Base-by-base conservation (phyloP, 2,888 invertebrate species). In the Cecidostiba fungosa region DNA sequence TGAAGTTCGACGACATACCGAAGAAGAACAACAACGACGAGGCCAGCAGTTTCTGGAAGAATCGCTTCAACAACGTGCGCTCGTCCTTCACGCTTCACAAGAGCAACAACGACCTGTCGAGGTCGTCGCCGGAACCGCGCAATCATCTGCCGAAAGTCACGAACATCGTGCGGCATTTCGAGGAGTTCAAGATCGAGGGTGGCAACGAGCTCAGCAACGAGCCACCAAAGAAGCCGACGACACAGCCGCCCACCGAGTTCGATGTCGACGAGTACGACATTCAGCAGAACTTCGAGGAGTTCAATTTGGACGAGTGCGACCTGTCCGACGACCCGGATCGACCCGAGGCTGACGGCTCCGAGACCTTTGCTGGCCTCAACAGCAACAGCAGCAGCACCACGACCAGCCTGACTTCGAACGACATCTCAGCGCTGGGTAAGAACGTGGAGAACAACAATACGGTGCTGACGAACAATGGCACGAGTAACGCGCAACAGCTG, bases 281-380 rank as follows among this genome's bases (percentile, higher is more conserved):
- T 90, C 95, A 96, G 87, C 96, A 96, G 92, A 96, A 96, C 93
- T 97, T 97, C 91, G 97, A 97, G 91, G 97, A 97, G 91, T 97
- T 97, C 92, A 96, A 96, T 91, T 94, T 97, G 89, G 97, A 97
- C 91, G 96, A 97, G 82, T 95, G 95, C 92, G 96, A 96, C 92
- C 95, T 95, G 0, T 72, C 92, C 14, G 92, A 92, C 72, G 92
- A 93, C 88, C 91, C 92, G 2, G 91, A 92, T 85, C 89, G 92
- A 39, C 90, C 90, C 0, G 92, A 93, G 26, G 92, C 91, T 39
- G 92, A 93, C 82, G 92, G 93, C 5, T 92, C 93, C 1, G 93
- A 93, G 74, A 89, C 90, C 77, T 89, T 93, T 47, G 88, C 87
- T n/a, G 89, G 87, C 59, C 76, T 87, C 26, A 62, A 36, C 29